phyloP scores from a whole-genome alignment of 2,888 invertebrate species.

The Alviniconcha strummeri region DNA sequence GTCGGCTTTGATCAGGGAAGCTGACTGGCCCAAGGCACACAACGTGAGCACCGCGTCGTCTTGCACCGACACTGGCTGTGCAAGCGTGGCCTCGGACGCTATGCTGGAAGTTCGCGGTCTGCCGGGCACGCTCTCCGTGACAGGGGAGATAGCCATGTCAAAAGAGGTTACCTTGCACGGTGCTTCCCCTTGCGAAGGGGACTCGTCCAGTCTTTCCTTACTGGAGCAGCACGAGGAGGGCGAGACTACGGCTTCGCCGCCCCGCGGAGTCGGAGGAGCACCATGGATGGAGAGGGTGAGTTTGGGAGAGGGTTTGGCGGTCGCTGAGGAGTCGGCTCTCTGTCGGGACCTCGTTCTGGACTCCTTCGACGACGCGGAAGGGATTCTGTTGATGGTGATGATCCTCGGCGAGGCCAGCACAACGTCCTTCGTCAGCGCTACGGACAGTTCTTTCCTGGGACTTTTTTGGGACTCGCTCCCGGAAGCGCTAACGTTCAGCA shows the following conservation, averaged over 20 bases:
- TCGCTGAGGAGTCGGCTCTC: background rate
- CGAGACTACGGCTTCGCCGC: background rate
- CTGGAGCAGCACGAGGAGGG: background rate
- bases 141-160: slow-evolving; percentile 20
- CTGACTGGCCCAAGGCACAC: slow-evolving; percentile 2
- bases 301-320: background rate
- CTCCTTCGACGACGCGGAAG: slow-evolving; percentile 19
- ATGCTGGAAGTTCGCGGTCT: slow-evolving; percentile 2
- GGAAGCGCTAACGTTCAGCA: background rate
- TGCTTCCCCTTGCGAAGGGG: background rate
- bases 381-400: slow-evolving; percentile 27
- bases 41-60: slow-evolving; percentile 6
- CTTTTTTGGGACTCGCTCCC: background rate
- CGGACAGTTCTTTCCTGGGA: background rate
- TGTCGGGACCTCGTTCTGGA: background rate
- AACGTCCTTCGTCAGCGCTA: background rate
- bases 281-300: background rate
- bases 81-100: background rate
- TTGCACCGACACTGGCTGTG: slow-evolving; percentile 12
- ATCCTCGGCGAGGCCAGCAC: slow-evolving; percentile 10
- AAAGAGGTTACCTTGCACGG: slow-evolving; percentile 17
- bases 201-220: slow-evolving; percentile 6
- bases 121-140: background rate
- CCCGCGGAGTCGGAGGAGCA: background rate
- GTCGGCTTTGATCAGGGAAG: too few relatives aligned